These are phyloP conservation scores for Eupsittula cactorum DNA, from an alignment of 2,113 vertebrate species.

Conservation along the genomic window DNA sequence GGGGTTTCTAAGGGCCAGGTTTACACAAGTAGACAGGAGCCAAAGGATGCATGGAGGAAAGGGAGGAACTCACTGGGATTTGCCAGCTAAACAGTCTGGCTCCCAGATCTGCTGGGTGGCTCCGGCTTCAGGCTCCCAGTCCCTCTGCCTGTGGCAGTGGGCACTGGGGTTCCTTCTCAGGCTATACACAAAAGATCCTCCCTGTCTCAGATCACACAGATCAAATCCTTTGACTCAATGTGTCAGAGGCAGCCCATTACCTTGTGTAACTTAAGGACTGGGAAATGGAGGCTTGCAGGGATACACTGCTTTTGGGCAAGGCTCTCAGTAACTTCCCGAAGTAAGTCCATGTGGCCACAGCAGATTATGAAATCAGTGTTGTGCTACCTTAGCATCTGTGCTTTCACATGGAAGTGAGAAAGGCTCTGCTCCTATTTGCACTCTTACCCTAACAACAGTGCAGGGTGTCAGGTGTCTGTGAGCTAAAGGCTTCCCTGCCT, in stretches of 20 bases:
- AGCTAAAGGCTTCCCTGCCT: conserved; percentile 19
- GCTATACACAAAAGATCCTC: not conserved
- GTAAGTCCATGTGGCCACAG: rapidly evolving
- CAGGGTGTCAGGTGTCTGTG: conserved; percentile 21
- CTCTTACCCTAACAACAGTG: not conserved
- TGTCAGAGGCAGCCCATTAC: rapidly evolving
- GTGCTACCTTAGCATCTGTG: not conserved
- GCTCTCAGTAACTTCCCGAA: not conserved
- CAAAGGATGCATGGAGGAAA: not conserved
- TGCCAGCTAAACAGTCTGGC: not conserved
- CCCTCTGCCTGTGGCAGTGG: rapidly evolving
- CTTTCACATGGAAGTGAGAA: not conserved
- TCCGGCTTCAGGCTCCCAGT: not conserved
- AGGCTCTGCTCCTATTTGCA: not conserved
- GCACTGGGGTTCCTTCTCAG: not conserved
- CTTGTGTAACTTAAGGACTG: rapidly evolving
- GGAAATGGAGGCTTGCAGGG: not conserved
- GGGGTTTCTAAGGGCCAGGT: not conserved
- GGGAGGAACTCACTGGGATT: not conserved
- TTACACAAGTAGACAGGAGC: not conserved
- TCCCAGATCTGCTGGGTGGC: rapidly evolving
- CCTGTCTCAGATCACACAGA: not conserved
- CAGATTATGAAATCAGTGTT: not conserved
- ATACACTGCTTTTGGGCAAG: not conserved
- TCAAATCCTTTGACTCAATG: not conserved